These are phyloP conservation scores for Mycetomoellerius zeteki DNA, from an alignment of 1,140 invertebrate species.

Conservation along the genomic window DNA sequence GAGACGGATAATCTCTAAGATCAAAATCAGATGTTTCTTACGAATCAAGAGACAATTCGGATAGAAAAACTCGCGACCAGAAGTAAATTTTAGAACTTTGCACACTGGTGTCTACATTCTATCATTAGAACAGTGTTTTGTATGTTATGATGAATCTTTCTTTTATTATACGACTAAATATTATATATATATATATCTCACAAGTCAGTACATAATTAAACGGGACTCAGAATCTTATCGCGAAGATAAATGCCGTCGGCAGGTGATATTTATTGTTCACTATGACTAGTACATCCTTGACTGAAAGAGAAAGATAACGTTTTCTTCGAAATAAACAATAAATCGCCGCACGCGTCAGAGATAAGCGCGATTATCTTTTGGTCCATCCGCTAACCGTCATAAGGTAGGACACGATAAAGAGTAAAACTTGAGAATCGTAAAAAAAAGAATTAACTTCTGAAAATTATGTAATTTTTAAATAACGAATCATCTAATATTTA, in stretches of 20 bases:
- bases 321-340: constrained; percentile 28
- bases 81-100: too few species aligned
- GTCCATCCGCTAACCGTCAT: background rate
- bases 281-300: background rate
- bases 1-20: background rate
- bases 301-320: background rate
- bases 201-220: background rate
- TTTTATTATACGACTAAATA: too few species aligned
- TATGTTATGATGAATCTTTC: too few species aligned
- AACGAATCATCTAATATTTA: background rate
- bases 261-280: constrained; percentile 22
- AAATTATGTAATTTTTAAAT: background rate
- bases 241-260: background rate
- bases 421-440: background rate
- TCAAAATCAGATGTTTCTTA: background rate
- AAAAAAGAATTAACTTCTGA: background rate
- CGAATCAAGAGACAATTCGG: background rate
- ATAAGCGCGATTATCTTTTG: constrained; percentile 24
- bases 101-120: too few species aligned
- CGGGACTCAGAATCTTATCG: background rate
- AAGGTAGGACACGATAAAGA: background rate
- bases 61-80: too few species aligned
- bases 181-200: background rate
- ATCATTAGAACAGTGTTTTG: too few species aligned
- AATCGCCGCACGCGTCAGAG: constrained; percentile 33